Percentiles rank a stretch among this genome's conserved stretches.
Evolutionary conservation across 2,888 invertebrate species (phyloP).

Genomic region (Eilema sororculum): DNA sequence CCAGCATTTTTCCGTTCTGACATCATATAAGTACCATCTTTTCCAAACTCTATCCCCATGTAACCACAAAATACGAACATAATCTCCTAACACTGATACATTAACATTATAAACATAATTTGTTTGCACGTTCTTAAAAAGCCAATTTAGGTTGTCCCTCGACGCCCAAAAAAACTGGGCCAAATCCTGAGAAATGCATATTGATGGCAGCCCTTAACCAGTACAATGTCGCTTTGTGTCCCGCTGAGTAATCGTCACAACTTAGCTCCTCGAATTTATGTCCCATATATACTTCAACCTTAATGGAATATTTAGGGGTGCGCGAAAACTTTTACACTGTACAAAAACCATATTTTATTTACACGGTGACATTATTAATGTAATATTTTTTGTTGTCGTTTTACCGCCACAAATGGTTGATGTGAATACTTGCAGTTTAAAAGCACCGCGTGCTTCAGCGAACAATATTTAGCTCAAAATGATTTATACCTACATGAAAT

Average conservation of each 20-base stretch:
- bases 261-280: slow-evolving; percentile 74
- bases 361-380: slow-evolving; percentile 67
- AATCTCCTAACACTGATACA: neutral
- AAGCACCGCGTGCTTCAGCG: neutral
- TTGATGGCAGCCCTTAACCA: slow-evolving; percentile 49
- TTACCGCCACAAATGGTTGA: slow-evolving; percentile 19
- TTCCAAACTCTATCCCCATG: too few species aligned
- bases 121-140: neutral
- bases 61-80: too few species aligned
- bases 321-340: slow-evolving; percentile 70
- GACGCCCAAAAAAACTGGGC: slow-evolving; percentile 37
- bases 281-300: slow-evolving; percentile 66
- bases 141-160: slow-evolving; percentile 16
- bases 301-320: slow-evolving; percentile 78
- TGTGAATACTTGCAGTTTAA: slow-evolving; percentile 6
- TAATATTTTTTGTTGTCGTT: slow-evolving; percentile 45
- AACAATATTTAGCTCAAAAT: neutral
- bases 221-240: slow-evolving; percentile 66
- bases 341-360: slow-evolving; percentile 67
- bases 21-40: too few species aligned
- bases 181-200: slow-evolving; percentile 50
- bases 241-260: slow-evolving; percentile 76
- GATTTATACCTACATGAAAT: neutral
- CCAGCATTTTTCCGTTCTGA: too few species aligned
- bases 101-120: neutral